phyloP scores from a whole-genome alignment of 2,113 vertebrate species.

The Picathartes gymnocephalus region DNA sequence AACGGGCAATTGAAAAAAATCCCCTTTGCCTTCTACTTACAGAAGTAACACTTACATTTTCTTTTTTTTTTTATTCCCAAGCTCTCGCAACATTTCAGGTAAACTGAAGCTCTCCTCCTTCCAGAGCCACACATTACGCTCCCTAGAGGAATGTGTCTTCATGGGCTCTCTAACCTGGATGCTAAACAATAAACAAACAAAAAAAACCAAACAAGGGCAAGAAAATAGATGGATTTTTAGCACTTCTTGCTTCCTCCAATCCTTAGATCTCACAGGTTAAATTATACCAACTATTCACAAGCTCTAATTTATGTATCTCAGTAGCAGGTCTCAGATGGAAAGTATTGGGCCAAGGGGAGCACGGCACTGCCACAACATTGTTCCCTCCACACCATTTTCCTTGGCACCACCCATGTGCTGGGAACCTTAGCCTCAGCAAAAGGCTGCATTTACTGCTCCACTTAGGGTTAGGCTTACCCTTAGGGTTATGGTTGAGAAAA shows the following conservation, averaged over 20 bases:
- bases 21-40: neutral
- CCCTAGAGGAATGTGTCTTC: neutral
- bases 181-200: neutral
- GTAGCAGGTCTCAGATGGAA: neutral
- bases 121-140: neutral
- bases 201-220: neutral
- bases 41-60: neutral
- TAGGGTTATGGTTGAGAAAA: neutral
- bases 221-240: neutral
- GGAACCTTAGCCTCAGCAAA: neutral
- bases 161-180: neutral
- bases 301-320: neutral
- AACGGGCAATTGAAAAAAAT: neutral
- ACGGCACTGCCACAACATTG: rapidly evolving
- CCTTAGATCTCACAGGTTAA: neutral
- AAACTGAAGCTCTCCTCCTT: neutral
- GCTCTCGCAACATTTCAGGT: neutral
- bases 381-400: neutral
- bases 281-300: neutral
- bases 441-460: neutral
- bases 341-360: neutral
- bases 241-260: neutral
- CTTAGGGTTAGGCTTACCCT: neutral
- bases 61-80: neutral
- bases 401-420: neutral